phyloP scores from a whole-genome alignment of 1,140 invertebrate species.

The Lucilia sericata region DNA sequence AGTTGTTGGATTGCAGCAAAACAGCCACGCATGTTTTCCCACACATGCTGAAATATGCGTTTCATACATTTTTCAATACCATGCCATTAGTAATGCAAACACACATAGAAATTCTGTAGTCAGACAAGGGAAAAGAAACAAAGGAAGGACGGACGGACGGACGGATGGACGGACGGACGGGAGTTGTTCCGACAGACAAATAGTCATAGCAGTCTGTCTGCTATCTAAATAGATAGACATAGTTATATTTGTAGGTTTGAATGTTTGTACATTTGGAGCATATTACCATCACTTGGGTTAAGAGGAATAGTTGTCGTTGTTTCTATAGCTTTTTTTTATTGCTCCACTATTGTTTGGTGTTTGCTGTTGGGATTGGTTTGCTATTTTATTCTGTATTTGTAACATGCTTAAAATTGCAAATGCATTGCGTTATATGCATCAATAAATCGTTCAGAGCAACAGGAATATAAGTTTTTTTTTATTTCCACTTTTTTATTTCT shows the following conservation, averaged over 20 bases:
- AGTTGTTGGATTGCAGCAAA: neutral
- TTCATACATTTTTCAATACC: constrained; percentile 17
- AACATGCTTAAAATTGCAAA: constrained; percentile 33
- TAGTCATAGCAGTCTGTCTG: neutral
- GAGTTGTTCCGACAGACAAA: neutral
- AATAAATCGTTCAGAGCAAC: constrained; percentile 43
- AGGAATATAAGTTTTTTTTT: constrained; percentile 9
- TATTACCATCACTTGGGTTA: neutral
- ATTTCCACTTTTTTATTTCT: neutral
- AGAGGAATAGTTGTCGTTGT: neutral
- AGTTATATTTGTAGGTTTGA: neutral
- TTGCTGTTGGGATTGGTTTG: neutral
- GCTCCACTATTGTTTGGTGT: neutral
- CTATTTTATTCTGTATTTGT: constrained; percentile 22
- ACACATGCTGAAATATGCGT: constrained; percentile 35
- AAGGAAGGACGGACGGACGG: too few species aligned
- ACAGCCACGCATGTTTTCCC: constrained; percentile 38
- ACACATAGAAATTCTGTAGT: neutral
- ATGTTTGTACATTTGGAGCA: neutral
- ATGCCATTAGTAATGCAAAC: neutral
- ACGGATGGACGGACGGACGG: neutral
- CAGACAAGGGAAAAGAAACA: neutral
- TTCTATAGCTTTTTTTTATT: neutral
- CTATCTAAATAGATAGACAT: neutral
- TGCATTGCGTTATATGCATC: constrained; percentile 43